A percentile compares a stretch with the other conserved stretches of the same genome.
Evolutionary conservation across 2,888 invertebrate genomes (phyloP).

Genomic region (Galeruca laticollis): DNA sequence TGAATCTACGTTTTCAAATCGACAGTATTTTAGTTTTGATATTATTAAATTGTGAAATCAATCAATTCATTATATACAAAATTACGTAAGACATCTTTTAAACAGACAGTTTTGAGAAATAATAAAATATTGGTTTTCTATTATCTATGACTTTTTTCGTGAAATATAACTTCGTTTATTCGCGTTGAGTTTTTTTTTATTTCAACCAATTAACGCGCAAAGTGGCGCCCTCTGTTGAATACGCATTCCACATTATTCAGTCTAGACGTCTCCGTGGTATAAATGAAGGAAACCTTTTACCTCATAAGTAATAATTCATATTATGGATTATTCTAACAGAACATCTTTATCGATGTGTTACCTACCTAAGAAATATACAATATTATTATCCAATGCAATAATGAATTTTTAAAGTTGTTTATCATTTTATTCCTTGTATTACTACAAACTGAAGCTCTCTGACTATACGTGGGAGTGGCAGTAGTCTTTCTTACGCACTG

Average conservation of each 20-base stretch:
- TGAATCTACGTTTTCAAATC: no score
- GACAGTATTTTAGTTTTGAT: no score
- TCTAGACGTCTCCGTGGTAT: not conserved
- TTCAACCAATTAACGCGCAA: not conserved
- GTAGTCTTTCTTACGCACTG: constrained; percentile 36
- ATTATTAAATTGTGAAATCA: no score
- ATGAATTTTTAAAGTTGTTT: not conserved
- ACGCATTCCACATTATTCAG: not conserved
- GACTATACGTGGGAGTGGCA: constrained; percentile 47
- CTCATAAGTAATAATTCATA: not conserved
- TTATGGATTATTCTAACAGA: not conserved
- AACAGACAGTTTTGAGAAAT: no score
- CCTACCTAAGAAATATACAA: not conserved
- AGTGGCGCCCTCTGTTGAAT: not conserved
- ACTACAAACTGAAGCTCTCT: constrained; percentile 16
- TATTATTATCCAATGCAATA: not conserved
- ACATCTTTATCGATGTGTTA: not conserved
- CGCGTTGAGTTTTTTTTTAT: not conserved
- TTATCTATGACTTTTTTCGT: no score
- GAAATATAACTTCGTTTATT: not conserved
- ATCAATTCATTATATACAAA: no score
- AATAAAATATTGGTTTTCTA: no score
- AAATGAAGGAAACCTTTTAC: not conserved
- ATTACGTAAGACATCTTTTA: no score
- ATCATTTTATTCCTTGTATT: not conserved